Evolutionary conservation across 2,888 invertebrate species (phyloP), one percentile per base, ranked within the genome.

Genomic region (Xestia ashworthii): DNA sequence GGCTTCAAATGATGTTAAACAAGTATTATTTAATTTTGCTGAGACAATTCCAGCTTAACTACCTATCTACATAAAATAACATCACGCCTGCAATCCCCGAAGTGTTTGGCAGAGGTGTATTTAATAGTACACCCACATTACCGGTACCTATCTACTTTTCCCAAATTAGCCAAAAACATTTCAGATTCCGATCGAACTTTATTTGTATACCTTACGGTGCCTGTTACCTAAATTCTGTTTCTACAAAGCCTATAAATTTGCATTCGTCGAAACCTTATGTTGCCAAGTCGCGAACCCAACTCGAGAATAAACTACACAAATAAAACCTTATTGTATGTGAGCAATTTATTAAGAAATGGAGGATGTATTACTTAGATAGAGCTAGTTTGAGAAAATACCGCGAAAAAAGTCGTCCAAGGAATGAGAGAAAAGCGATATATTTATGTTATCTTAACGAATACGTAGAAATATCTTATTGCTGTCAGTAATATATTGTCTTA

Each of bases 401-500:
- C 81, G 69, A 78, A 78, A 82, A 25, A 73, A 66, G 64, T 69
- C 71, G 71, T 60, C n/a, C 75, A 70, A 71, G 74, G 53, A 71
- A 53, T 74, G 11, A 80, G 76, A 78, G 79, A 38, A 76, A 38
- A 71, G 78, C 74, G 55, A 72, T 83, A 81, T 81, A 82, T 87
- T 83, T 69, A 72, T 73, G 80, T 88, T 87, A 88, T 88, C 88
- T 88, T 81, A 86, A 80, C 74, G 81, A 83, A 80, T 74, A 75
- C 73, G 66, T 48, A 66, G 78, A 76, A 79, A 78, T 71, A 68
- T 78, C 64, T 79, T 85, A 77, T 77, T 76, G 76, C 66, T 72
- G 70, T 50, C 73, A 67, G 80, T 74, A 65, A 86, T 78, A 77
- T 84, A 87, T 84, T 71, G 62, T 32, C 41, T 58, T 76, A 82